phyloP scores from a whole-genome alignment of 1,140 invertebrate species.

The Platorchestia sp. region DNA sequence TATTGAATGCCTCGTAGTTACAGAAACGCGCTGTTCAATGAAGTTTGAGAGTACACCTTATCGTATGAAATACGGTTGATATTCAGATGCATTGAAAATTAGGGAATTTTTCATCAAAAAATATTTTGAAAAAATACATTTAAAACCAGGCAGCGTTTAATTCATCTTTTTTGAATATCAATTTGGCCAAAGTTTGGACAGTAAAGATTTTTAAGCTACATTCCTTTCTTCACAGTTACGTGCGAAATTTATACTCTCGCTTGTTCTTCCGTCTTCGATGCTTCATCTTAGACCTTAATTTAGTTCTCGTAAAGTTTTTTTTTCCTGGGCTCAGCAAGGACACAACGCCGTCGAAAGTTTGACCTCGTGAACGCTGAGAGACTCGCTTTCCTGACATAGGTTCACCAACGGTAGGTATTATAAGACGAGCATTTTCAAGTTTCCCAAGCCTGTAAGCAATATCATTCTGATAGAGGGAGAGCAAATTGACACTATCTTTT shows the following conservation, averaged over 20 bases:
- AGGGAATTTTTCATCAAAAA: not conserved
- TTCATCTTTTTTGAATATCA: not conserved
- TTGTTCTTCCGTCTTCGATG: not conserved
- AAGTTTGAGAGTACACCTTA: not conserved
- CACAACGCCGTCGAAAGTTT: not conserved
- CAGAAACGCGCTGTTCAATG: not conserved
- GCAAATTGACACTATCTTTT: not conserved
- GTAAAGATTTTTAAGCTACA: not conserved
- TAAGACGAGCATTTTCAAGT: not conserved
- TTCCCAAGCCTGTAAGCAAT: conserved; percentile 7
- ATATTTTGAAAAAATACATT: not conserved
- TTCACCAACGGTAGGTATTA: not conserved
- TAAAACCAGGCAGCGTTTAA: not conserved
- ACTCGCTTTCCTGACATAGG: not conserved
- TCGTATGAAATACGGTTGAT: not conserved
- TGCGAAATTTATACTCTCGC: not conserved
- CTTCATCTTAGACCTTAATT: not conserved
- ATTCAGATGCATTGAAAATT: not conserved
- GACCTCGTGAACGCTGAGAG: not conserved
- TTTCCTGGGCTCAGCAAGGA: not conserved
- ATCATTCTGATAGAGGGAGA: not conserved
- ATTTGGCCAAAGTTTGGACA: not conserved
- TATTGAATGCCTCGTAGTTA: not conserved
- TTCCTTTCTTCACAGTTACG: not conserved
- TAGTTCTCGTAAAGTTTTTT: not conserved